Evolutionary conservation across 37 sponge, comb jelly and placozoan genomes (phyloP), one percentile per base, ranked within the genome.

Genomic region (Chondrosia reniformis): DNA sequence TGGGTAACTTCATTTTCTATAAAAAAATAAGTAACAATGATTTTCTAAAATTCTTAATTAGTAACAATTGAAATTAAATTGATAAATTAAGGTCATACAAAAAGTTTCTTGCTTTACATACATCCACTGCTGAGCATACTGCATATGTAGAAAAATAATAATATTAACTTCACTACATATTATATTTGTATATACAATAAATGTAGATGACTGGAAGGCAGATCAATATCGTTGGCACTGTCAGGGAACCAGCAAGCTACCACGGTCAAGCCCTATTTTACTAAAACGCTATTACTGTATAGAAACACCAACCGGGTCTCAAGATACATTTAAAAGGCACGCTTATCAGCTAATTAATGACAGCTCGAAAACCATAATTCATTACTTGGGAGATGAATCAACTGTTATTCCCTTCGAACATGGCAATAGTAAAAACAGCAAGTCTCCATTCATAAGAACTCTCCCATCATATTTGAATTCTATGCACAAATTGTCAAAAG

Each of bases 131-230:
- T n/a, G n/a, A n/a, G n/a, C n/a, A n/a, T n/a, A n/a, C n/a, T n/a
- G n/a, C n/a, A n/a, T n/a, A n/a, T n/a, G n/a, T n/a, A n/a, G n/a
- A n/a, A n/a, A n/a, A n/a, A n/a, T n/a, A n/a, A n/a, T n/a, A n/a
- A n/a, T n/a, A n/a, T n/a, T n/a, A n/a, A n/a, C n/a, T n/a, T n/a
- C n/a, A n/a, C n/a, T n/a, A n/a, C n/a, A n/a, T n/a, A n/a, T n/a
- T n/a, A n/a, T n/a, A n/a, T n/a, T n/a, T n/a, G n/a, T n/a, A n/a
- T n/a, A n/a, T n/a, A n/a, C n/a, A n/a, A n/a, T 59, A 59, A 7
- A 13, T 5, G 28, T 30, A 80, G 81, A 80, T 80, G 81, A 80
- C 42, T 80, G 81, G 81, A 80, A 67, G 31, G 39, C 34, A 33
- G 81, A 80, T 45, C 71, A 67, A 25, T 80, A 80, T 13, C 61